These are phyloP conservation scores for Eilema griseolum DNA, from an alignment of 2,888 invertebrate genomes.

Conservation along the genomic window DNA sequence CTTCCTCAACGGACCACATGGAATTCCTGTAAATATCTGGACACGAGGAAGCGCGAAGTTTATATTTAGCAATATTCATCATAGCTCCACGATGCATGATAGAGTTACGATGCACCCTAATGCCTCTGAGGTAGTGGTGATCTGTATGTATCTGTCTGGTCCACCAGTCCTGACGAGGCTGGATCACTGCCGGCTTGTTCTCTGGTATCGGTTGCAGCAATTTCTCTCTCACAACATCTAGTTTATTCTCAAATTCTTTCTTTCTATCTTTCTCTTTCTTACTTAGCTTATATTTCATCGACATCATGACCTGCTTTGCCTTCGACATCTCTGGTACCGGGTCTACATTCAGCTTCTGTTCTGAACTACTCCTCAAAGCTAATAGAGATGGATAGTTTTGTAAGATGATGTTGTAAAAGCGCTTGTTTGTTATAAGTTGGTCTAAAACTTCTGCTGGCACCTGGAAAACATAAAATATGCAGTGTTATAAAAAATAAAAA, in stretches of 20 bases:
- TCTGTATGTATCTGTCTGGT: slow-evolving; percentile 86
- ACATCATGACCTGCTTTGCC: slow-evolving; percentile 88
- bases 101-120: slow-evolving; percentile 92
- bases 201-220: slow-evolving; percentile 81
- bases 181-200: slow-evolving; percentile 71
- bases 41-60: slow-evolving; percentile 95
- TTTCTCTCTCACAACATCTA: slow-evolving; percentile 75
- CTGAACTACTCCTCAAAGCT: slow-evolving; percentile 88
- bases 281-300: slow-evolving; percentile 86
- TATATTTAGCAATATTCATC: slow-evolving; percentile 94
- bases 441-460: slow-evolving; percentile 91
- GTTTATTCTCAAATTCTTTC: slow-evolving; percentile 78
- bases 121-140: slow-evolving; percentile 90
- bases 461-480: slow-evolving; percentile 66
- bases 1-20: slow-evolving; percentile 93
- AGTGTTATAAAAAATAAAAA: neutral
- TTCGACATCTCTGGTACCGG: slow-evolving; percentile 65
- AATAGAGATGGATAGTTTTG: slow-evolving; percentile 91
- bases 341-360: slow-evolving; percentile 85
- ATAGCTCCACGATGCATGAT: slow-evolving; percentile 96
- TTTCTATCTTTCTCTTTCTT: slow-evolving; percentile 64
- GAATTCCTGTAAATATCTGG: slow-evolving; percentile 96
- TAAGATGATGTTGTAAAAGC: slow-evolving; percentile 90
- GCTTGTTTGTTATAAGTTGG: slow-evolving; percentile 88
- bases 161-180: slow-evolving; percentile 76